phyloP scores from a whole-genome alignment of 2,888 invertebrate species.

The Yponomeuta malinellus region DNA sequence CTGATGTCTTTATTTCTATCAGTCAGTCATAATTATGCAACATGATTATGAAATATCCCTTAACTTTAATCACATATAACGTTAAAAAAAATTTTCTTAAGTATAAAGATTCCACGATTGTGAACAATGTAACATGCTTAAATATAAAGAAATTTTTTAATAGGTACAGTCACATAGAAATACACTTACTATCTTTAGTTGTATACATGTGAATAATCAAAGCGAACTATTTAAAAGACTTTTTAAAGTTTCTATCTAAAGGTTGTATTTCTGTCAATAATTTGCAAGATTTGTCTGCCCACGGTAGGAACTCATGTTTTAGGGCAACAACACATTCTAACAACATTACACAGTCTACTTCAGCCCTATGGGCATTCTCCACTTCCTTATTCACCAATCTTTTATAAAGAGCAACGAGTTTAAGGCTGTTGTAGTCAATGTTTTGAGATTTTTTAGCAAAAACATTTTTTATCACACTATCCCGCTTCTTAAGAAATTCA shows the following conservation, averaged over 20 bases:
- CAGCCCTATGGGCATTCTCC: slow-evolving; percentile 77
- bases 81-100: no score
- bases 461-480: slow-evolving; percentile 21
- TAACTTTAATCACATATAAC: no score
- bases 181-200: not conserved
- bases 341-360: slow-evolving; percentile 80
- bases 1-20: no score
- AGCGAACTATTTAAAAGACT: not conserved
- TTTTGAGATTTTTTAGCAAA: slow-evolving; percentile 17
- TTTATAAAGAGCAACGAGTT: slow-evolving; percentile 71
- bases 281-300: slow-evolving; percentile 53
- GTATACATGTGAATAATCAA: not conserved
- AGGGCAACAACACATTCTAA: slow-evolving; percentile 76
- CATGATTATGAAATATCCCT: not conserved
- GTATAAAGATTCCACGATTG: no score
- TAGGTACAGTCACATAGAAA: not conserved
- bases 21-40: not conserved
- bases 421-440: slow-evolving; percentile 23
- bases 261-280: slow-evolving; percentile 39
- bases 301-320: slow-evolving; percentile 74
- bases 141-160: no score
- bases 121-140: no score
- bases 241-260: slow-evolving; percentile 26
- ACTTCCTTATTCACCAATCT: slow-evolving; percentile 66
- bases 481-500: slow-evolving; percentile 4